Evolutionary conservation across 2,113 vertebrate genomes (phyloP), one percentile per base, ranked within the genome.

Genomic region (Talpa occidentalis): DNA sequence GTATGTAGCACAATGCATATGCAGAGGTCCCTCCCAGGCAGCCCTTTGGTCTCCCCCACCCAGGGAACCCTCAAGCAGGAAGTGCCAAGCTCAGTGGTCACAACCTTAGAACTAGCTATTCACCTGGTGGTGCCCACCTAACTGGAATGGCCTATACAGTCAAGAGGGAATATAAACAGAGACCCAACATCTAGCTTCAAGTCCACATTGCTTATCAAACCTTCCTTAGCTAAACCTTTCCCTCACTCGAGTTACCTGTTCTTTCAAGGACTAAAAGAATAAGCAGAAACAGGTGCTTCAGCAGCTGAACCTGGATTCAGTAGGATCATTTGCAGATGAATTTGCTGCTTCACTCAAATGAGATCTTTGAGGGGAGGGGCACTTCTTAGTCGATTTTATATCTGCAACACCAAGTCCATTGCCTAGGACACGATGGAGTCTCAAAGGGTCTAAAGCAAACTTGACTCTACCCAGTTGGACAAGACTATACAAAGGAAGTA

Each of bases 231-330:
- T 7, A 84, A 91, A 84, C 24, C 44, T 30, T 54, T 79, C 47
- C 72, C 40, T 84, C 22, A 8, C 0, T 6, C 42, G 56, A 83
- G 8, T 84, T 72, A 94, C 59, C 42, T 4, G 26, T 26, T 80
- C 30, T 37, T 69, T 91, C 59, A 28, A 86, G 37, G 26, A 73
- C 77, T 6, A 42, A 69, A 87, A 76, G 47, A 86, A 91, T 78
- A 83, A 83, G 56, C n/a, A 47, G 72, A 94, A 88, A 32, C 44
- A 47, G 19, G n/a, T 28, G 17, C 32, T 94, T 88, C 59, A 83
- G 64, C 42, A 54, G 30, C 70, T 11, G 0, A 79, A 32, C 5
- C 7, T 6, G 66, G 40, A 76, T 37, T 26, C 70, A 82, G 12
- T 26, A 42, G 22, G 77, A 62, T 62, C 8, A 6, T 47, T 82